phyloP scores from a whole-genome alignment of 2,797 vertebrate genomes.

The Sternotherus odoratus region DNA sequence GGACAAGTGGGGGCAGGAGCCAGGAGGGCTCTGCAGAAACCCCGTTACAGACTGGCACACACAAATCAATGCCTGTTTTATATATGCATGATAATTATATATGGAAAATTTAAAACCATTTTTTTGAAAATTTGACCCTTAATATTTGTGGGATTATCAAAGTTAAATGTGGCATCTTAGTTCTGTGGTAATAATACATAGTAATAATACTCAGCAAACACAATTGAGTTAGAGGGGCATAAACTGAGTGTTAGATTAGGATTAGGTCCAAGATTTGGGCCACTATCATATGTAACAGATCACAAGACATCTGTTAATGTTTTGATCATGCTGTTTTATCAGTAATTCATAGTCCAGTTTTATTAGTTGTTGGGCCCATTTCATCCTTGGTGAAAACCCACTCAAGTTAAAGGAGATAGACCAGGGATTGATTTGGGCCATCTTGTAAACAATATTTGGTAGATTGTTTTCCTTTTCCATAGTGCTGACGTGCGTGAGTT shows the following conservation, averaged over 20 bases:
- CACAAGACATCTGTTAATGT: accelerated
- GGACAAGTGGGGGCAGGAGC: no score
- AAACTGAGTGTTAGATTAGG: accelerated
- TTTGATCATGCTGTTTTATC: accelerated
- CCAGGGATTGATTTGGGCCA: neutral
- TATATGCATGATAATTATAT: neutral
- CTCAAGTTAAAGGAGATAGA: neutral
- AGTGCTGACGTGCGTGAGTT: accelerated
- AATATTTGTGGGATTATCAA: accelerated
- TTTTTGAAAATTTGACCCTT: neutral
- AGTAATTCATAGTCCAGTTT: accelerated
- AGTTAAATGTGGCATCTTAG: accelerated
- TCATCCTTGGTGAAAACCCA: neutral
- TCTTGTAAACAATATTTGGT: neutral
- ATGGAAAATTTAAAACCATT: neutral
- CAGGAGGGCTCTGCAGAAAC: no score
- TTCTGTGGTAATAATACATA: neutral
- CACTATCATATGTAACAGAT: neutral
- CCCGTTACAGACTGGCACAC: neutral
- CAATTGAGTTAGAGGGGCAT: neutral
- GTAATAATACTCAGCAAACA: accelerated
- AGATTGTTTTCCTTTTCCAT: neutral
- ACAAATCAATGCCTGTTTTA: neutral
- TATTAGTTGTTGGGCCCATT: accelerated
- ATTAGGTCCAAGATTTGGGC: neutral